These are phyloP conservation scores for Zeugodacus cucurbitae DNA, from an alignment of 1,140 invertebrate species.

Conservation along the genomic window DNA sequence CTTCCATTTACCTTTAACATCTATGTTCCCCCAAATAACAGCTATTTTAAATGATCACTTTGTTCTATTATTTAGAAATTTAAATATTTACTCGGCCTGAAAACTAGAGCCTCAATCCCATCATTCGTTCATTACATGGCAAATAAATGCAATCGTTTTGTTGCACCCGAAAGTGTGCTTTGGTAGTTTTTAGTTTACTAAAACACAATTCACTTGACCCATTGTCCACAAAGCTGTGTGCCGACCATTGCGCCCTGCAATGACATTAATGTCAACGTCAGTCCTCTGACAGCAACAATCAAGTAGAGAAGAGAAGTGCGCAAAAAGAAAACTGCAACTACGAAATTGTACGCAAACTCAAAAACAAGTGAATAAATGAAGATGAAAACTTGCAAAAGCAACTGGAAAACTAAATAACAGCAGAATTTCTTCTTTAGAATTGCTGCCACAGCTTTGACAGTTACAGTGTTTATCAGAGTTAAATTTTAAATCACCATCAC, in stretches of 20 bases:
- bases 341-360: neutral
- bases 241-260: neutral
- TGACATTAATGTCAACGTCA: slow-evolving; percentile 8
- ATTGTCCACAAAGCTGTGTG: neutral
- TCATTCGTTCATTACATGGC: neutral
- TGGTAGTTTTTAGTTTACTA: neutral
- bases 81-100: neutral
- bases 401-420: neutral
- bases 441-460: neutral
- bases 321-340: neutral
- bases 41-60: neutral
- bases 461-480: neutral
- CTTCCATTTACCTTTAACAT: too few relatives aligned
- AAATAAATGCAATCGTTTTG: slow-evolving; percentile 15
- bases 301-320: neutral
- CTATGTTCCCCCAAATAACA: neutral
- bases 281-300: neutral
- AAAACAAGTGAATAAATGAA: neutral
- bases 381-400: neutral
- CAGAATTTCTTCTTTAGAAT: neutral
- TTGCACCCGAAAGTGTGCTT: neutral
- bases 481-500: neutral
- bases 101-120: slow-evolving; percentile 5
- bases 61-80: neutral
- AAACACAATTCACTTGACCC: slow-evolving; percentile 25